A percentile compares a stretch with the other conserved stretches of the same genome.
phyloP scores from a whole-genome alignment of 1,140 invertebrate species.

The Bemisia tabaci region DNA sequence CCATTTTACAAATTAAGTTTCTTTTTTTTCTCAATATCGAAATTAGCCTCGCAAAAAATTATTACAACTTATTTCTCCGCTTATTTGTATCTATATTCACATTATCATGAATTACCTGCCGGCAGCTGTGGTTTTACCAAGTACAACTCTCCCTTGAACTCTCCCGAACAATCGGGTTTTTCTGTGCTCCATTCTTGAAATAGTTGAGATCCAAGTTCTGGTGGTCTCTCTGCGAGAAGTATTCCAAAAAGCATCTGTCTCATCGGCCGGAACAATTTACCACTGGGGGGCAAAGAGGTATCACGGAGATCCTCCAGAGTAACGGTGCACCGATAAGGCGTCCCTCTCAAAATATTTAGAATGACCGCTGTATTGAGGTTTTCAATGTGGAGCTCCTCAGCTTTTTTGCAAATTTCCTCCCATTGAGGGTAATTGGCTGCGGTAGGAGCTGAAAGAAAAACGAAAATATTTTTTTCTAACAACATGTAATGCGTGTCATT shows the following conservation, averaged over 20 bases:
- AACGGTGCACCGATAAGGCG: neutral
- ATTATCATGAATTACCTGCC: too few species aligned
- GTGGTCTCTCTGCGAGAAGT: neutral
- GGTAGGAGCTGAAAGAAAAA: neutral
- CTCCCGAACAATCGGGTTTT: neutral
- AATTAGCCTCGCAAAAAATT: too few species aligned
- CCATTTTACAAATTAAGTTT: too few species aligned
- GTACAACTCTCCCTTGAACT: neutral
- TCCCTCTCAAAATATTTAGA: neutral
- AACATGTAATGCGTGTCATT: too few species aligned
- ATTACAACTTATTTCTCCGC: too few species aligned
- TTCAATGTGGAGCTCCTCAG: neutral
- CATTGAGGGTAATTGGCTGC: neutral
- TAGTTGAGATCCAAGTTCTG: neutral
- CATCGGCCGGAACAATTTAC: neutral
- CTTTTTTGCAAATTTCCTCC: neutral
- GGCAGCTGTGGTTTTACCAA: neutral
- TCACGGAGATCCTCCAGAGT: neutral
- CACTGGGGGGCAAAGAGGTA: neutral
- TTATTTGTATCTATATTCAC: too few species aligned
- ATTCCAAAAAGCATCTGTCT: neutral
- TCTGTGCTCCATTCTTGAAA: neutral
- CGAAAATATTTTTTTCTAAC: too few species aligned
- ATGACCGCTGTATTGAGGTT: neutral
- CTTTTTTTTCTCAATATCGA: too few species aligned